Conservation (phyloP, 2,797 vertebrate genomes). For the Mus spretus region DNA sequence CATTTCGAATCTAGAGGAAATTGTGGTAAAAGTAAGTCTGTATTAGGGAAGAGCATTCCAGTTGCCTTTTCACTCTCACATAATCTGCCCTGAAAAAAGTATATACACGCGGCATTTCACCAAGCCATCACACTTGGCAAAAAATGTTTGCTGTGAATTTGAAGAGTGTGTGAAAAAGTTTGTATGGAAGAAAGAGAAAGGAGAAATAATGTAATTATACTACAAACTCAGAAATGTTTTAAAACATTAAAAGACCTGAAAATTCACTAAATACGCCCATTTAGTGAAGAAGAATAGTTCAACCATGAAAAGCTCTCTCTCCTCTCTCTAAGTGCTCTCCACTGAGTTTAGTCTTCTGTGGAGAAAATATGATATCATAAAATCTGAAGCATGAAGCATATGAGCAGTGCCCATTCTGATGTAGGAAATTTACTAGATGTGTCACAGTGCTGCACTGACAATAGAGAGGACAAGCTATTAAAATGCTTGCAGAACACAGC, state of each 20-base stretch:
- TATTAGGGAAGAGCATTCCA: background rate
- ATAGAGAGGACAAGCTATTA: background rate
- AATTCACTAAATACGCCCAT: constrained; percentile 68
- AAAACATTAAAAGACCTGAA: constrained; percentile 65
- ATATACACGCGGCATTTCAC: background rate
- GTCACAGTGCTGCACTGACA: background rate
- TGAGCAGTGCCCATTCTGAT: constrained; percentile 53
- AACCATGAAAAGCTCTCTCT: constrained; percentile 10
- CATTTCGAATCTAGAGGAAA: constrained; percentile 13
- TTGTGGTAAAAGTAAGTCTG: constrained; percentile 68
- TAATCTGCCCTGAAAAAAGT: background rate
- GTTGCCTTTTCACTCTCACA: background rate
- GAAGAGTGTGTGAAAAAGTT: background rate
- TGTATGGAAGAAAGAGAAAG: background rate
- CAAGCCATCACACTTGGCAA: background rate
- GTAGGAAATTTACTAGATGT: constrained; percentile 57
- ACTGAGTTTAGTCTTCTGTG: constrained; percentile 66
- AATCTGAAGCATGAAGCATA: constrained; percentile 67
- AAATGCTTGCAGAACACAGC: background rate
- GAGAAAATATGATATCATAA: constrained; percentile 69
- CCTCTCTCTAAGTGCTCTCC: constrained; percentile 55
- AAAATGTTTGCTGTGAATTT: background rate
- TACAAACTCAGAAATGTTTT: background rate
- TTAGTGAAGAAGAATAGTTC: constrained; percentile 70
- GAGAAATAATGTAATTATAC: background rate